Base-by-base conservation (phyloP, 2,113 vertebrate species). In the Eretmochelys imbricata region DNA sequence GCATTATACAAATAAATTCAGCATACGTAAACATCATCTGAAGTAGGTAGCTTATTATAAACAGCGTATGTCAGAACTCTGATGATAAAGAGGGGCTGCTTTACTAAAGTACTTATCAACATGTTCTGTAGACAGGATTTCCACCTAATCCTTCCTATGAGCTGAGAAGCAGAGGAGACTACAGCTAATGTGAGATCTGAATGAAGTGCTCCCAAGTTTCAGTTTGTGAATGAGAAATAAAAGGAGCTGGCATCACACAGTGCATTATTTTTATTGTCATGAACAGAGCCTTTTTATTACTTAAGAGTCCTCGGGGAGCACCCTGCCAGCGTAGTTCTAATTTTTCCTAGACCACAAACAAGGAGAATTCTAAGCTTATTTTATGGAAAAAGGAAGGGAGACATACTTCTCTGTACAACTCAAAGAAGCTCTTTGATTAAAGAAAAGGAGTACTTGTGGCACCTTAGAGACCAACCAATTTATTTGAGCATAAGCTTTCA, bases 271-370 rank as follows among this genome's bases (percentile, higher is more conserved):
- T 96, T 94, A 88, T 80, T 90, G 84, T 92, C 90, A 93, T 84
- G 93, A 96, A 96, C 91, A 97, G 97, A 98, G 86, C 38, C 83
- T 96, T 94, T 93, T 97, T 94, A 91, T 91, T 91, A 82, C 95
- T 97, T 65, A 62, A 93, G 51, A 50, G 55, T 80, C 88, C 89
- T 97, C 82, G 92, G 91, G 89, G 69, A 88, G 48, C 82, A 79
- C 49, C n/a, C 51, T 87, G 85, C 79, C 87, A 95, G 89, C 55
- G 38, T 72, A 97, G 89, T 94, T 98, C 88, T 97, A 92, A 97
- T 97, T 96, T 97, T 97, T 97, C 76, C 29, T 89, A 91, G 93
- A 94, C 95, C 91, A 97, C 80, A 97, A 97, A 91, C 46, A 94
- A 97, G 79, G 94, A 55, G 93, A 97, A 91, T 92, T 89, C 65